Base-by-base conservation (phyloP, 2,113 vertebrate species). In the Dromiciops gliroides region DNA sequence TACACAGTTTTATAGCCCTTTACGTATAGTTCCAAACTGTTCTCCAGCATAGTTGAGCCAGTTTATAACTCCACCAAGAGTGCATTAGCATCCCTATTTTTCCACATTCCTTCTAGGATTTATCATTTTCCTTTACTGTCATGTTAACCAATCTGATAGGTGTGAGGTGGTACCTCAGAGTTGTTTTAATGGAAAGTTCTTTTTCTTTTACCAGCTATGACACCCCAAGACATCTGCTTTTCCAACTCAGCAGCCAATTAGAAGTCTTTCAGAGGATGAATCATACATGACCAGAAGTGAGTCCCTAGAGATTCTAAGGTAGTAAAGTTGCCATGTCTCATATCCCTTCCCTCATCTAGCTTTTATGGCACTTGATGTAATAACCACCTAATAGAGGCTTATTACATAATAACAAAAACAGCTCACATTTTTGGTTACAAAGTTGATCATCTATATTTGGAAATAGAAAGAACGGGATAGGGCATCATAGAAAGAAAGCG, bases 391-490 rank as follows among this genome's bases (percentile, higher is more conserved):
- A 83, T 44, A 44, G 67, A 19, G 7, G 2, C 37, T 75, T 10
- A 83, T 83, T 83, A 83, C 19, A 44, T 44, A 83, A 83, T 83
- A 44, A 44, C 16, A 83, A 83, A 19, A 23, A 83, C 16, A 83
- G 26, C n/a, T 83, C 67, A 83, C 37, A n/a, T 83, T 83, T 83
- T 44, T 83, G 5, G 7, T 44, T 83, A 44, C 67, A 44, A 44
- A 44, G 19, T 16, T 83, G 44, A 83, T 83, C 8, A 83, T 83
- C n/a, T 83, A 1, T 92, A 89, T 89, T 95, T 97, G 67, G 49
- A 92, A 94, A 51, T 31, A 2, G 95, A 94, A 51, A 96, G 91
- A 96, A 91, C 95, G 89, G 91, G 92, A 89, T 16, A 90, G 28
- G 91, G 24, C 24, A 48, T 96, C 95, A 91, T 91, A 88, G 50